Evolutionary conservation across 2,888 invertebrate genomes (phyloP).

Genomic region (Stenodera caucasica): DNA sequence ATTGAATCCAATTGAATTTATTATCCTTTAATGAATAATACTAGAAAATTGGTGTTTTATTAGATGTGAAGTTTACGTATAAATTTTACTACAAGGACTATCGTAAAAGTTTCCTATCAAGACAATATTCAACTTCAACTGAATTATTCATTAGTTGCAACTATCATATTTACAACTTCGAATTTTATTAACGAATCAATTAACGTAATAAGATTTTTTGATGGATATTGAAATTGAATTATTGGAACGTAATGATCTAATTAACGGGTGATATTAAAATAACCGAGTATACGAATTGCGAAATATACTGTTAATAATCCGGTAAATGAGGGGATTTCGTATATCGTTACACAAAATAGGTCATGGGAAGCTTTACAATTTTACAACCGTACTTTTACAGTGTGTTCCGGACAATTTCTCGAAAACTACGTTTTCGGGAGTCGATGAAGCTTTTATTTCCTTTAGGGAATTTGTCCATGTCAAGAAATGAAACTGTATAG

Average conservation of each 20-base stretch:
- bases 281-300: constrained; percentile 25
- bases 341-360: constrained; percentile 49
- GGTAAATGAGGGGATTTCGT: constrained; percentile 50
- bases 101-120: constrained; percentile 2
- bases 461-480: constrained; percentile 51
- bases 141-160: background rate
- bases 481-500: constrained; percentile 50
- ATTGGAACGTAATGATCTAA: constrained; percentile 24
- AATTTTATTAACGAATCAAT: constrained; percentile 1
- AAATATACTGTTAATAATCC: constrained; percentile 50
- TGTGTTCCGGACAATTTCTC: constrained; percentile 55
- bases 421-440: constrained; percentile 40
- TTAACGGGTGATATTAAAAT: constrained; percentile 29
- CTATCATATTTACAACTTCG: background rate
- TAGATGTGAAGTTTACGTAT: background rate
- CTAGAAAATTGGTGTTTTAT: background rate
- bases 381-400: constrained; percentile 45
- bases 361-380: constrained; percentile 47
- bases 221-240: constrained; percentile 20
- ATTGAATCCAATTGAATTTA: too few species aligned
- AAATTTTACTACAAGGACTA: background rate
- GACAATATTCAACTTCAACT: background rate
- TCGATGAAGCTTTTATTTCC: constrained; percentile 56
- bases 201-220: background rate
- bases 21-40: too few species aligned